phyloP scores from a whole-genome alignment of 1,140 invertebrate species.

The Hylaeus anthracinus region DNA sequence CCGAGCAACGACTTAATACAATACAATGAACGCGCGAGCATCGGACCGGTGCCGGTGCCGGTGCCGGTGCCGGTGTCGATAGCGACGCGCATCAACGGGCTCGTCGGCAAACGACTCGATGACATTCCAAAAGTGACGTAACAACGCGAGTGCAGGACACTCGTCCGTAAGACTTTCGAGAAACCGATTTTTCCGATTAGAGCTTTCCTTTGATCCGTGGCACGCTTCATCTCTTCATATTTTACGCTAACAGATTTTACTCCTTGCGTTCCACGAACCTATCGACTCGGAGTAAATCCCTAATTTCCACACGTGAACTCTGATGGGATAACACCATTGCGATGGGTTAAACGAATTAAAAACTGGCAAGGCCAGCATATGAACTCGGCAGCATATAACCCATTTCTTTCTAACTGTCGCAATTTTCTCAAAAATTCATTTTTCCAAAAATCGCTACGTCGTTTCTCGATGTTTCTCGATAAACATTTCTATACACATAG shows the following conservation, averaged over 20 bases:
- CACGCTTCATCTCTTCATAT: neutral
- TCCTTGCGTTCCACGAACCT: neutral
- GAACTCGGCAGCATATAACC: too few species aligned
- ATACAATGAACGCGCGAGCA: neutral
- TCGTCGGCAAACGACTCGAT: neutral
- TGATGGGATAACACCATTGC: too few species aligned
- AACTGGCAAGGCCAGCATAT: too few species aligned
- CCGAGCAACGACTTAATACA: constrained; percentile 1
- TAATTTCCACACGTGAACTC: too few species aligned
- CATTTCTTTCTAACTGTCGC: too few species aligned
- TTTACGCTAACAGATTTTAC: neutral
- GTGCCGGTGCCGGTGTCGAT: neutral
- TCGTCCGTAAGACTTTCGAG: neutral
- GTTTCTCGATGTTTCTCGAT: too few species aligned
- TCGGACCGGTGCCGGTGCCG: neutral
- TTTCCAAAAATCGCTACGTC: too few species aligned
- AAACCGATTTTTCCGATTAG: neutral
- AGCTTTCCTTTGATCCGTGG: neutral
- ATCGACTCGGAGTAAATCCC: neutral
- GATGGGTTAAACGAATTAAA: too few species aligned
- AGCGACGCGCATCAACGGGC: neutral
- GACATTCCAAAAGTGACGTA: neutral
- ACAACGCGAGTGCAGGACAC: neutral
- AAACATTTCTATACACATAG: too few species aligned
- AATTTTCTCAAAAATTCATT: too few species aligned